A percentile compares a stretch with the other conserved stretches of the same genome.
Conservation (phyloP, 1,140 invertebrate species). For the Drosophila punjabiensis region DNA sequence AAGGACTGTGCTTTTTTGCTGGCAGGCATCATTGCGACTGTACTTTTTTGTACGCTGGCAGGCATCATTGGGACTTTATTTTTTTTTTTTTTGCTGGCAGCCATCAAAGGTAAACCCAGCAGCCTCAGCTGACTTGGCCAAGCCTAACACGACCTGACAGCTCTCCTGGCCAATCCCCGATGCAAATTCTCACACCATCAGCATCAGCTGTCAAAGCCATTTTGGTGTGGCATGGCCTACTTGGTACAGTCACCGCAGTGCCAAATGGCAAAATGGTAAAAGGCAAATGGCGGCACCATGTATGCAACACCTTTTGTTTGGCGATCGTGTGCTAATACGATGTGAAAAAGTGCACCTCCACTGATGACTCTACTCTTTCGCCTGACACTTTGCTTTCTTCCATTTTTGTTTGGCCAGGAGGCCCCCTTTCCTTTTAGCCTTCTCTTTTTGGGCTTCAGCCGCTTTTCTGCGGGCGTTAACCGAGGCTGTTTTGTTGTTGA, state of each 20-base stretch:
- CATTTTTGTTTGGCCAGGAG: slow-evolving; percentile 36
- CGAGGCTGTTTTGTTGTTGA: slow-evolving; percentile 73
- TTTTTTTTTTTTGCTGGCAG: slow-evolving; percentile 1
- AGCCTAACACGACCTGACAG: slow-evolving; percentile 24
- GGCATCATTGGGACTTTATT: background rate
- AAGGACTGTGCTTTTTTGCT: background rate
- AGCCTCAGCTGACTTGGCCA: slow-evolving; percentile 5
- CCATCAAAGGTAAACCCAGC: slow-evolving; percentile 2
- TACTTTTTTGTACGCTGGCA: background rate
- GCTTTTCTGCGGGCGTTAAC: slow-evolving; percentile 76
- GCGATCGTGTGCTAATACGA: slow-evolving; percentile 57
- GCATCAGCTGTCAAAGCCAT: slow-evolving; percentile 46
- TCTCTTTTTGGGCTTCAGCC: slow-evolving; percentile 36
- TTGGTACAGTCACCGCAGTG: slow-evolving; percentile 40
- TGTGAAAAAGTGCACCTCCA: slow-evolving; percentile 18
- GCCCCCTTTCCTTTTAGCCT: slow-evolving; percentile 9
- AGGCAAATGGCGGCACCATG: slow-evolving; percentile 40
- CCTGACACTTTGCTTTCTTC: slow-evolving; percentile 40
- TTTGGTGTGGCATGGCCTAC: slow-evolving; percentile 11
- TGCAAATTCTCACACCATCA: slow-evolving; percentile 40
- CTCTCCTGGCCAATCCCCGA: slow-evolving; percentile 12
- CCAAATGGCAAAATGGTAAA: slow-evolving; percentile 14
- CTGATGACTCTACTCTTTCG: slow-evolving; percentile 26
- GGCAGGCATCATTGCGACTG: background rate
- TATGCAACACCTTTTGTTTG: slow-evolving; percentile 63